Conservation (phyloP, 2,113 vertebrate species). For the Muscicapa adusta region DNA sequence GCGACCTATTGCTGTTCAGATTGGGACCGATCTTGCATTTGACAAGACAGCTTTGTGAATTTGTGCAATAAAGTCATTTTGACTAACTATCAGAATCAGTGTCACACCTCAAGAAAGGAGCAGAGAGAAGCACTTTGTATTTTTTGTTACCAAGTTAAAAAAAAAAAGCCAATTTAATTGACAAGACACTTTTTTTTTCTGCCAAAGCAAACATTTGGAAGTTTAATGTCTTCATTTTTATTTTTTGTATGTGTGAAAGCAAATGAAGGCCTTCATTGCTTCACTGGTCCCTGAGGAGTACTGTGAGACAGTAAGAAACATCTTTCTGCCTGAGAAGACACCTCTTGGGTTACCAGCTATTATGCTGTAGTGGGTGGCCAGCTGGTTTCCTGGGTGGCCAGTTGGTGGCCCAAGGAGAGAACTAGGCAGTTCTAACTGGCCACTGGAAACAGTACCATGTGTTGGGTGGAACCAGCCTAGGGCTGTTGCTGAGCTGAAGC, state of each 20-base stretch:
- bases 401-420: conserved; percentile 21
- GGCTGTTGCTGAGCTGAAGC: not conserved
- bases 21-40: not conserved
- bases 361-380: conserved; percentile 35
- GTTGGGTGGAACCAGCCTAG: conserved; percentile 49
- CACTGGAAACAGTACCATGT: conserved; percentile 41
- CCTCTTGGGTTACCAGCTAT: not conserved
- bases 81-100: not conserved
- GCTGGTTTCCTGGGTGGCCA: conserved; percentile 30
- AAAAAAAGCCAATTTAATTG: not conserved
- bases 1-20: not conserved
- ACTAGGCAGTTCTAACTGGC: conserved; percentile 42
- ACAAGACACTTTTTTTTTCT: not conserved
- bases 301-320: not conserved
- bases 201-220: not conserved
- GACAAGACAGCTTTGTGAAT: not conserved
- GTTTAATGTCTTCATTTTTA: not conserved
- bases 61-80: not conserved
- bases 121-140: not conserved
- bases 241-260: not conserved
- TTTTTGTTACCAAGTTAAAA: not conserved
- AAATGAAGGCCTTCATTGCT: not conserved
- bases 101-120: not conserved
- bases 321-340: not conserved
- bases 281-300: not conserved